phyloP scores from a whole-genome alignment of 2,888 invertebrate species.

The Protonemura montana region DNA sequence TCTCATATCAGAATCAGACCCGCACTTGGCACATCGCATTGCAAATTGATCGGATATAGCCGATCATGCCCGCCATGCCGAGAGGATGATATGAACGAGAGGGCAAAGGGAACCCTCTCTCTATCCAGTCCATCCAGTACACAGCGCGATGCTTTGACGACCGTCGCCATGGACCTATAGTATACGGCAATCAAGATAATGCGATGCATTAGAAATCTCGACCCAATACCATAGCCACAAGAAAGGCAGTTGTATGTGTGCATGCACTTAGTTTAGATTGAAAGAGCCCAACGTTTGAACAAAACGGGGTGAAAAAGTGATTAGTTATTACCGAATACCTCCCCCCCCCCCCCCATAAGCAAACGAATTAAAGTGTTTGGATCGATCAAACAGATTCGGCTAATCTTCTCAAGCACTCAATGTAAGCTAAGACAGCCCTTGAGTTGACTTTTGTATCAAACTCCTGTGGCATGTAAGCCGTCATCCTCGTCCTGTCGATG shows the following conservation, averaged over 20 bases:
- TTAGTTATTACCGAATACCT: background rate
- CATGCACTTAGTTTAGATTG: background rate
- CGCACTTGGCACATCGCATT: background rate
- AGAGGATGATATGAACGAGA: background rate
- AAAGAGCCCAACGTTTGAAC: background rate
- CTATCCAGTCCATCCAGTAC: background rate
- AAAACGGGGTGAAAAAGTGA: background rate
- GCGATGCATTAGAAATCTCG: background rate
- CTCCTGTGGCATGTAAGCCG: background rate
- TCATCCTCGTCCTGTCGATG: background rate
- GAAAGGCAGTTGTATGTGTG: background rate
- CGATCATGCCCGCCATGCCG: background rate
- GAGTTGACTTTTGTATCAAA: background rate
- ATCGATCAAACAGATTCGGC: background rate
- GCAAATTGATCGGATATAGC: slow-evolving; percentile 12
- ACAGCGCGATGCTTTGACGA: background rate
- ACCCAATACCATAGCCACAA: background rate
- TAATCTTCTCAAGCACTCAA: background rate
- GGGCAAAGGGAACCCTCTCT: background rate
- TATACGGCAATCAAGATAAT: background rate
- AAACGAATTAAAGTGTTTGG: background rate
- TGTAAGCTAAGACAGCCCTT: background rate
- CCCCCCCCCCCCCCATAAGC: background rate
- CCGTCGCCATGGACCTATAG: background rate
- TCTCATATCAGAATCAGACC: background rate